Conservation (phyloP, 2,113 vertebrate genomes). For the Nicator chloris region DNA sequence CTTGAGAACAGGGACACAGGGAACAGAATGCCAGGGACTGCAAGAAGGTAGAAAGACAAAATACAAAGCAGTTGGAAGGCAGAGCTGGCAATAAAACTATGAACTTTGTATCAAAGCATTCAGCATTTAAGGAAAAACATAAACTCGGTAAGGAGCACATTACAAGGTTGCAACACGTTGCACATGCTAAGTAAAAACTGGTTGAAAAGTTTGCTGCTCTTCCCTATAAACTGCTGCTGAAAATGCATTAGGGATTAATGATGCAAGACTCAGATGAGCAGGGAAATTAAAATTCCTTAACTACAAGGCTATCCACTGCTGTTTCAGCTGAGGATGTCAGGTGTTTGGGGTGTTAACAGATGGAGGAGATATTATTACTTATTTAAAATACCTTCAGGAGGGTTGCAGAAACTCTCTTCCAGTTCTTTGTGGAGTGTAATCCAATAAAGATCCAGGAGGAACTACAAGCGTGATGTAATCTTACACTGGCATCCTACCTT, state of each 20-base stretch:
- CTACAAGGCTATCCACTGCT: neutral
- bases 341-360: neutral
- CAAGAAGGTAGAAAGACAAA: neutral
- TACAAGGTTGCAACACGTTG: rapidly evolving
- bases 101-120: neutral
- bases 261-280: neutral
- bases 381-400: neutral
- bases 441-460: neutral
- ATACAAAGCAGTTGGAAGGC: neutral
- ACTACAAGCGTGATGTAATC: neutral
- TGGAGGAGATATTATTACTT: neutral
- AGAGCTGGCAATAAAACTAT: neutral
- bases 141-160: rapidly evolving
- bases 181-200: neutral
- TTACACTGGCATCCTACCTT: neutral
- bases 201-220: neutral
- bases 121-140: neutral
- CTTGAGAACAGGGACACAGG: neutral
- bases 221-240: neutral
- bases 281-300: neutral
- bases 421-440: neutral
- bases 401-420: neutral
- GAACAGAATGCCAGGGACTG: neutral
- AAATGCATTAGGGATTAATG: neutral
- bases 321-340: neutral